phyloP scores from a whole-genome alignment of 1,140 invertebrate genomes.

The Hypothenemus hampei region DNA sequence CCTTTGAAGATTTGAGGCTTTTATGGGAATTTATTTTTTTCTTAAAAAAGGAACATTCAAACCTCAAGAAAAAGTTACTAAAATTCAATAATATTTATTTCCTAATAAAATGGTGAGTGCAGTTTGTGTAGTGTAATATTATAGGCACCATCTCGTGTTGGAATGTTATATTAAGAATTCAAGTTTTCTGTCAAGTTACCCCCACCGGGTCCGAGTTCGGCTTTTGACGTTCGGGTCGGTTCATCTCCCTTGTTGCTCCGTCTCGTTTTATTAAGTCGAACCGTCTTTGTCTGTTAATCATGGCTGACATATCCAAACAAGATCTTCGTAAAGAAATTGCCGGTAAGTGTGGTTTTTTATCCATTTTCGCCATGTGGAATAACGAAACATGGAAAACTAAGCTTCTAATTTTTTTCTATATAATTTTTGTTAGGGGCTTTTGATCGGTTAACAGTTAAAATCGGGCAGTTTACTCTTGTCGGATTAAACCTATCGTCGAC shows the following conservation, averaged over 20 bases:
- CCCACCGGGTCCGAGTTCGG: no score
- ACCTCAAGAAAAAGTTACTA: no score
- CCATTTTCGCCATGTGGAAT: slow-evolving; percentile 23
- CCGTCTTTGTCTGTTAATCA: slow-evolving; percentile 42
- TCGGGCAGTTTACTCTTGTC: slow-evolving; percentile 50
- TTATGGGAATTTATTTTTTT: no score
- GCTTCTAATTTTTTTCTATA: slow-evolving; percentile 38
- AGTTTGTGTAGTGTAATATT: no score
- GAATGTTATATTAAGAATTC: no score
- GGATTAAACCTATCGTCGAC: slow-evolving; percentile 31
- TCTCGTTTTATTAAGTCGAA: slow-evolving; percentile 29
- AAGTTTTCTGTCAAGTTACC: no score
- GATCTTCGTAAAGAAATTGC: slow-evolving; percentile 65
- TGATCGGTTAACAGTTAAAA: slow-evolving; percentile 45
- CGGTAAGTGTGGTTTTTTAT: slow-evolving; percentile 55
- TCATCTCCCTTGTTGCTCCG: slow-evolving; percentile 27
- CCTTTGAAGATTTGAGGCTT: no score
- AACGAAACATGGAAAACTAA: slow-evolving; percentile 33
- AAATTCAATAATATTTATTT: no score
- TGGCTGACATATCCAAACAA: slow-evolving; percentile 64
- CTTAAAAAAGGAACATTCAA: no score
- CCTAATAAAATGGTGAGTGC: no score
- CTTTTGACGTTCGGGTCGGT: slow-evolving; percentile 8
- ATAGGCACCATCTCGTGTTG: no score
- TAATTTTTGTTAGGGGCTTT: slow-evolving; percentile 39